These are phyloP conservation scores for Drosophila paracracens DNA, from an alignment of 2,888 invertebrate species.

Conservation along the genomic window DNA sequence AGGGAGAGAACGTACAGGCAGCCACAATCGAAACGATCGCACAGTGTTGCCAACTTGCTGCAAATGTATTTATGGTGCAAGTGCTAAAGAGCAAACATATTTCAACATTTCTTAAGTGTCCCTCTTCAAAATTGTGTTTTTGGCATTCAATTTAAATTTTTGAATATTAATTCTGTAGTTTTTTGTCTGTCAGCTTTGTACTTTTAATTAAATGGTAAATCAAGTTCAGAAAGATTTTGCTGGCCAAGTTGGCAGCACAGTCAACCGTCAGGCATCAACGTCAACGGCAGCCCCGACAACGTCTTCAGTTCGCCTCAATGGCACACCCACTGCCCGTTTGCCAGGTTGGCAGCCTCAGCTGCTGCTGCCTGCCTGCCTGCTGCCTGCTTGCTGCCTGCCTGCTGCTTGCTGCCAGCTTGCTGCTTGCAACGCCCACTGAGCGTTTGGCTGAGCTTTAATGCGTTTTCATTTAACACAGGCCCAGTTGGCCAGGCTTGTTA, in stretches of 20 bases:
- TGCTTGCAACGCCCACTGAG: conserved; percentile 66
- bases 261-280: conserved; percentile 15
- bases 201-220: not conserved
- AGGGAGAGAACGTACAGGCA: not conserved
- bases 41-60: conserved; percentile 27
- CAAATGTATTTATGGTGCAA: not conserved
- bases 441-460: conserved; percentile 74
- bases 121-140: not conserved
- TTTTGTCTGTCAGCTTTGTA: not conserved
- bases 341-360: conserved; percentile 23
- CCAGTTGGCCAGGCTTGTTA: conserved; percentile 63
- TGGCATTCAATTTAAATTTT: no score
- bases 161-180: not conserved
- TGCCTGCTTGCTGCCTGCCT: conserved; percentile 36
- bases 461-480: conserved; percentile 76
- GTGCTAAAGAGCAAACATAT: not conserved
- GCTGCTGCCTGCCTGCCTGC: conserved; percentile 14
- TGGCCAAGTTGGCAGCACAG: conserved; percentile 47
- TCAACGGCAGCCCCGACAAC: conserved; percentile 17
- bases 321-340: conserved; percentile 53
- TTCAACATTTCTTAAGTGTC: not conserved
- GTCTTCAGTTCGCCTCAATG: conserved; percentile 44
- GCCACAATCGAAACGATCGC: not conserved
- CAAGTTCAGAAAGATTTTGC: conserved; percentile 3
- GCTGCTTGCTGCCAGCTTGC: conserved; percentile 40